Base-by-base conservation (phyloP, 2,888 invertebrate genomes). In the Diarsia rubi region DNA sequence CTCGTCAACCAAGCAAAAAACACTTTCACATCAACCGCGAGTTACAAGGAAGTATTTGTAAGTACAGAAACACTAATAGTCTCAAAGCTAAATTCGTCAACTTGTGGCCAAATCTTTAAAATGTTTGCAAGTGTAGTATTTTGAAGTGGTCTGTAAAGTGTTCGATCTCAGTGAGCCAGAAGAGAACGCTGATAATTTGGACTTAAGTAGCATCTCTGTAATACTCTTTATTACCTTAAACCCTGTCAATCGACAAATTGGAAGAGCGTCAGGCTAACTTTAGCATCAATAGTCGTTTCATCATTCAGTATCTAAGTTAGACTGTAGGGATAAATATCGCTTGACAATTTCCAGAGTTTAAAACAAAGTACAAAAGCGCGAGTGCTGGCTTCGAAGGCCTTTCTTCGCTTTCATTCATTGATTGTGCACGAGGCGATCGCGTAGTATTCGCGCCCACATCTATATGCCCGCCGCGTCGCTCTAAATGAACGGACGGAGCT, bases 401-500 rank as follows among this genome's bases (percentile, higher is more conserved):
- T 92, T 90, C 92, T 92, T 93, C 90, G 93, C 93, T 95, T 95
- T 94, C 94, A 94, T 95, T 94, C 93, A 94, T 91, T 83, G 91
- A 88, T 90, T 81, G 85, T 86, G 85, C 79, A 84, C 90, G 91
- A 90, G 91, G 90, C 90, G 85, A 89, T 89, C 86, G 90, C 79
- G 88, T 93, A 92, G 94, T 94, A 93, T 94, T 94, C 89, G 93
- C 94, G 88, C 79, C 78, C 90, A 83, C 92, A 95, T 95, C 93
- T 93, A 89, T 96, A 96, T 96, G 95, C 96, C 93, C 94, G 94
- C 93, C 96, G 95, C 96, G 95, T 95, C 92, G 92, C 90, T 81
- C 92, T 92, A 95, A 96, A 96, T 95, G 95, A 95, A 95, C 96
- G 96, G 96, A 96, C 96, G 96, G 89, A 90, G 93, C 91, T 90